A percentile compares a stretch with the other conserved stretches of the same genome.
These are phyloP conservation scores for Sialis fuliginosa DNA, from an alignment of 2,888 invertebrate genomes.

Conservation along the genomic window DNA sequence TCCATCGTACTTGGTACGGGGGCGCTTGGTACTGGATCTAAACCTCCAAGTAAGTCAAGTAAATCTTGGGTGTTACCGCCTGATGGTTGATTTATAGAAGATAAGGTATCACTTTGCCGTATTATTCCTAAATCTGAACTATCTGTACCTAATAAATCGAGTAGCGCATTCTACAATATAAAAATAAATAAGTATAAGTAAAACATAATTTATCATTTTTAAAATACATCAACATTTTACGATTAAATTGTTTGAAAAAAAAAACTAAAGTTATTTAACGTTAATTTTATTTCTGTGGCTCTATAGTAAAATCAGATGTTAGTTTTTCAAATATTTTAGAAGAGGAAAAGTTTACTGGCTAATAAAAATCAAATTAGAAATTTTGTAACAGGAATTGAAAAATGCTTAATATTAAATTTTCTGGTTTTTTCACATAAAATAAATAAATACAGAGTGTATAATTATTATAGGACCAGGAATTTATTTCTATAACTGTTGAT, in stretches of 20 bases:
- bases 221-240: background rate
- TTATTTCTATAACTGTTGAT: no score
- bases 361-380: no score
- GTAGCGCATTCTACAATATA: conserved; percentile 52
- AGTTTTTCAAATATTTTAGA: background rate
- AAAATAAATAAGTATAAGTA: conserved; percentile 4
- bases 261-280: background rate
- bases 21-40: conserved; percentile 37
- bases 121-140: conserved; percentile 19
- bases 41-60: conserved; percentile 66
- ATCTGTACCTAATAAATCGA: conserved; percentile 62
- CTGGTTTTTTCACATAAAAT: no score
- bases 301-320: background rate
- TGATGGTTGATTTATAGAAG: conserved; percentile 22
- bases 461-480: no score
- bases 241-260: background rate
- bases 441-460: no score
- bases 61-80: conserved; percentile 55
- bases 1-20: conserved; percentile 14
- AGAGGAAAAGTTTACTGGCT: background rate
- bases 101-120: conserved; percentile 26
- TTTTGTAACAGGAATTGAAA: no score
- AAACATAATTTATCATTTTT: background rate
- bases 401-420: no score
- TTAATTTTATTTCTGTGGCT: background rate